Base-by-base conservation (phyloP, 2,113 vertebrate genomes). In the Bolborhynchus lineola region DNA sequence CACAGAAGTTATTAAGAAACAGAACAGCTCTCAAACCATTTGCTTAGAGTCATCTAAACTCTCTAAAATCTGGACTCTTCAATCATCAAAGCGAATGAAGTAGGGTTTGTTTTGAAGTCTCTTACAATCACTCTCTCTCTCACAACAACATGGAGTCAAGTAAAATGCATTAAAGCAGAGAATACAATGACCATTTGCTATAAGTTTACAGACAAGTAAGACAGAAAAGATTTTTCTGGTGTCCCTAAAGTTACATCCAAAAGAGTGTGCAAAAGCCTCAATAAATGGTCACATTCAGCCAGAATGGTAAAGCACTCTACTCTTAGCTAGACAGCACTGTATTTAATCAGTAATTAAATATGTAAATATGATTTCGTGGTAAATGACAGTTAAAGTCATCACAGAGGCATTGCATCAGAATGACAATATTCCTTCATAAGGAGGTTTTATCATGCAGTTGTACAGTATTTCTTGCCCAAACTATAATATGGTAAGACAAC, bases 391-490 rank as follows among this genome's bases (percentile, higher is more conserved):
- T 96, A 84, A 93, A 85, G 5, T 59, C 11, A 80, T 11, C 19
- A 86, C 33, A 18, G 50, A 83, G 47, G 25, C 12, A 41, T 39
- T 78, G 26, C 75, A 37, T 86, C 47, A 91, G 71, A 39, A 47
- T 52, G 67, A 79, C 12, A 80, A 87, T 42, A 71, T 2, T 78
- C 65, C 42, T 95, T 84, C 94, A 41, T 81, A 82, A 77, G 82
- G 35, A 93, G 82, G 77, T 94, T 88, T 72, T 86, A 90, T 49
- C 53, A 69, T 74, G 42, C 6, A 80, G 70, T 50, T 75, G n/a
- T 59, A 95, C 62, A 80, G 39, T 55, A 70, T 57, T 92, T 93
- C 65, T 82, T 92, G 77, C 25, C 35, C 84, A 92, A 97, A 95
- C 7, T 77, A 92, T 89, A 84, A 86, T 31, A 71, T 0, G 6